Evolutionary conservation across 2,888 invertebrate species (phyloP).

Genomic region (Rhamphomyia laevipes): DNA sequence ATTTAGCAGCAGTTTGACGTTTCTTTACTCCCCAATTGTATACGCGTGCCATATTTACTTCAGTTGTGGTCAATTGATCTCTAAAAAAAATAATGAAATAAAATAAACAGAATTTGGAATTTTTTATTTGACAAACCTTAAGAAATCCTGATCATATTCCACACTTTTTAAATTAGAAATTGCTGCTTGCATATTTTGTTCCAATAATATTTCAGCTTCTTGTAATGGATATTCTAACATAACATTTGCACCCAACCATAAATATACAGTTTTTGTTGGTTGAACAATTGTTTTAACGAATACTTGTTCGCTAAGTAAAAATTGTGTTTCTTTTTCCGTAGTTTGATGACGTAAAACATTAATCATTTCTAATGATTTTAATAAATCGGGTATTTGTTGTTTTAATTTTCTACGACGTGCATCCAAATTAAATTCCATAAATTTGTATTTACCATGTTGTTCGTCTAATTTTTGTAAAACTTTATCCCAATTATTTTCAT

Average conservation of each 20-base stretch:
- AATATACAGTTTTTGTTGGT: conserved; percentile 77
- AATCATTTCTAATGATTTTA: conserved; percentile 83
- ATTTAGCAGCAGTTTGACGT: conserved; percentile 59
- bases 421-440: conserved; percentile 87
- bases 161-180: conserved; percentile 72
- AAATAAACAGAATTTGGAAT: background rate
- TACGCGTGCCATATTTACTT: conserved; percentile 97
- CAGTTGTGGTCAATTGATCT: conserved; percentile 95
- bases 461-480: conserved; percentile 82
- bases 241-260: conserved; percentile 85
- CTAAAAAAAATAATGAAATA: conserved; percentile 35
- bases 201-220: conserved; percentile 75
- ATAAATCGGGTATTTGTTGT: conserved; percentile 88
- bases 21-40: conserved; percentile 97
- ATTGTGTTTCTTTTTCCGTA: conserved; percentile 69
- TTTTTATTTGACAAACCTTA: conserved; percentile 46
- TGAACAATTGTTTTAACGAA: conserved; percentile 71
- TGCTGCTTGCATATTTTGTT: conserved; percentile 74
- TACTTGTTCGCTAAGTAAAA: conserved; percentile 86
- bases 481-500: conserved; percentile 69
- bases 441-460: conserved; percentile 91
- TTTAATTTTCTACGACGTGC: conserved; percentile 78
- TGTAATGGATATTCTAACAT: conserved; percentile 93
- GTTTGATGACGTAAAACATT: conserved; percentile 73
- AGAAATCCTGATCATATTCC: conserved; percentile 86